phyloP scores from a whole-genome alignment of 92 coral and sea anemone species.

The Epizoanthus ramosus region DNA sequence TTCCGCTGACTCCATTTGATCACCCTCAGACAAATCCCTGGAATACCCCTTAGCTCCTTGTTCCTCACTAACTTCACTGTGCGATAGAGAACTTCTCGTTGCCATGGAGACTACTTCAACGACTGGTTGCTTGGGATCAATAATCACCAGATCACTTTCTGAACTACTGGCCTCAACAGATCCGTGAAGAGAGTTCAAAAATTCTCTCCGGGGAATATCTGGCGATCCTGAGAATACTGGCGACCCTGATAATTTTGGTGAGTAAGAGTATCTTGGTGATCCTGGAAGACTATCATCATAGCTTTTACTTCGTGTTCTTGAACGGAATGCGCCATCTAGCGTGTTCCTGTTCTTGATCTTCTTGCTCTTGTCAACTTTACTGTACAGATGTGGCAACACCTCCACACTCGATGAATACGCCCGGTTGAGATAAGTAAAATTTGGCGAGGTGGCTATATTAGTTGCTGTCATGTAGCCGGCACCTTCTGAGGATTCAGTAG shows the following conservation, averaged over 20 bases:
- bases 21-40: constrained; percentile 29
- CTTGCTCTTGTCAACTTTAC: constrained; percentile 77
- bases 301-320: constrained; percentile 65
- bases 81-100: constrained; percentile 16
- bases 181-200: neutral
- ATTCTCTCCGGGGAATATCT: constrained; percentile 17
- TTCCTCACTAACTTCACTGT: constrained; percentile 1
- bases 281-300: constrained; percentile 53
- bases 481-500: constrained; percentile 3
- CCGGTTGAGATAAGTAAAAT: constrained; percentile 76
- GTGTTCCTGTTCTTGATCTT: constrained; percentile 60
- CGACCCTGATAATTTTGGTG: constrained; percentile 37
- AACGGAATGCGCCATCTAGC: constrained; percentile 49
- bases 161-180: constrained; percentile 13
- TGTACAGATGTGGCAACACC: constrained; percentile 78
- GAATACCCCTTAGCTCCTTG: constrained; percentile 23
- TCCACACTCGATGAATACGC: constrained; percentile 83
- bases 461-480: constrained; percentile 6
- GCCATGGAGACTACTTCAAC: constrained; percentile 24
- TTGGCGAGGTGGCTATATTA: constrained; percentile 67
- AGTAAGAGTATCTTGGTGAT: constrained; percentile 48
- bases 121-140: constrained; percentile 22
- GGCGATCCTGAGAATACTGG: constrained; percentile 32
- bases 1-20: constrained; percentile 39
- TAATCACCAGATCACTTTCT: constrained; percentile 29